Percentiles rank a stretch among this genome's conserved stretches.
phyloP scores from a whole-genome alignment of 2,797 vertebrate genomes.

The Melanotaenia boesemani region DNA sequence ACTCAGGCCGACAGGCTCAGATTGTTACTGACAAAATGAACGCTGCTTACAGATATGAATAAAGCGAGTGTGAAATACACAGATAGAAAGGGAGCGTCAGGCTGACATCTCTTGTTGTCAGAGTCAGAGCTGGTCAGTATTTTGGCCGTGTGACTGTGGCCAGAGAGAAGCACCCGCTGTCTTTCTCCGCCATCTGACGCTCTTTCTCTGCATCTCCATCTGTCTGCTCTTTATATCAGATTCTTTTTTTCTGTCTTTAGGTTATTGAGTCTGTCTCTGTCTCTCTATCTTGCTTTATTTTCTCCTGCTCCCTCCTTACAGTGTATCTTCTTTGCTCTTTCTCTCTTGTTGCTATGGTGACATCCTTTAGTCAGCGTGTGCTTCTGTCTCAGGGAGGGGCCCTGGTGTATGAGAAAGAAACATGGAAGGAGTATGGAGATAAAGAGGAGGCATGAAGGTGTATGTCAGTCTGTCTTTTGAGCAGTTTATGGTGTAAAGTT shows the following conservation, averaged over 20 bases:
- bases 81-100: slow-evolving; percentile 49
- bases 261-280: slow-evolving; percentile 65
- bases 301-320: slow-evolving; percentile 61
- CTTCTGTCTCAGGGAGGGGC: slow-evolving; percentile 75
- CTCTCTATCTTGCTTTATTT: slow-evolving; percentile 63
- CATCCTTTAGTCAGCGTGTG: slow-evolving; percentile 71
- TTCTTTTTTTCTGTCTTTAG: slow-evolving; percentile 60
- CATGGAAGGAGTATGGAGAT: slow-evolving; percentile 39
- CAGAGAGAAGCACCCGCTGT: slow-evolving; percentile 70
- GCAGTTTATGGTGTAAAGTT: slow-evolving; percentile 21
- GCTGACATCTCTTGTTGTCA: slow-evolving; percentile 69
- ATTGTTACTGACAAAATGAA: slow-evolving; percentile 68
- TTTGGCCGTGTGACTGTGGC: slow-evolving; percentile 49
- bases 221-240: slow-evolving; percentile 63
- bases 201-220: slow-evolving; percentile 73
- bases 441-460: slow-evolving; percentile 33
- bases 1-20: slow-evolving; percentile 55
- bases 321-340: slow-evolving; percentile 64
- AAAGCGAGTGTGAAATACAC: slow-evolving; percentile 59
- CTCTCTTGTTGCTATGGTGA: slow-evolving; percentile 85
- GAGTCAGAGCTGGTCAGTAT: slow-evolving; percentile 64
- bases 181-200: slow-evolving; percentile 74
- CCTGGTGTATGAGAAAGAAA: slow-evolving; percentile 70
- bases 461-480: slow-evolving; percentile 21
- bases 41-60: slow-evolving; percentile 67